These are phyloP conservation scores for Hyalella azteca DNA, from an alignment of 2,888 invertebrate species.

Conservation along the genomic window DNA sequence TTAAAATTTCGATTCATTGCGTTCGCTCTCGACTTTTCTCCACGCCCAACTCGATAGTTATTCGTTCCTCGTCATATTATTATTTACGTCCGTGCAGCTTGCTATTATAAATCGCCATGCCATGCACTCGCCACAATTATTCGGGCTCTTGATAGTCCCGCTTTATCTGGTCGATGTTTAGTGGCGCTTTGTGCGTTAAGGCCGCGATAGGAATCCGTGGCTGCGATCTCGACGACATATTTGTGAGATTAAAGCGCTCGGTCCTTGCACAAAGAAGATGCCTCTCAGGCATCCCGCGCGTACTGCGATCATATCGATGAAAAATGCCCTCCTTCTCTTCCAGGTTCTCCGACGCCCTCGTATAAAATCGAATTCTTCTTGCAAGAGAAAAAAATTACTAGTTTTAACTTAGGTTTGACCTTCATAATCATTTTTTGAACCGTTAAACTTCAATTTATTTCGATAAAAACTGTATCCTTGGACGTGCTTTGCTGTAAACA, in stretches of 20 bases:
- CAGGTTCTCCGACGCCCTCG: neutral
- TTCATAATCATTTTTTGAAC: too few relatives aligned
- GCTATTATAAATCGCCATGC: neutral
- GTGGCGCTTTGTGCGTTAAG: neutral
- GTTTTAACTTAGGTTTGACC: too few relatives aligned
- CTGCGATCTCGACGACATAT: neutral
- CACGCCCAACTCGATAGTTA: neutral
- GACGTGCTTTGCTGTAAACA: too few relatives aligned
- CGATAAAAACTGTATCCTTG: too few relatives aligned
- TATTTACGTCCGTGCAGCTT: neutral
- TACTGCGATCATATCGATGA: neutral
- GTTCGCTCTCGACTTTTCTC: neutral
- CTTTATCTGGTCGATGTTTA: slow-evolving; percentile 1
- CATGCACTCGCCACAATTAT: neutral
- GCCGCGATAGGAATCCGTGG: neutral
- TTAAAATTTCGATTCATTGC: too few relatives aligned
- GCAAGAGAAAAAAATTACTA: neutral
- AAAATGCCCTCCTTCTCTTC: neutral
- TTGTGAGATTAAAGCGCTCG: slow-evolving; percentile 3
- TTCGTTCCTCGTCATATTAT: neutral
- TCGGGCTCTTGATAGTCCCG: neutral
- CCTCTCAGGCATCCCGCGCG: neutral
- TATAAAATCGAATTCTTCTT: neutral
- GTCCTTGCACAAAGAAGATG: neutral
- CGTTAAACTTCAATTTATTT: too few relatives aligned